These are phyloP conservation scores for Eupithecia dodoneata DNA, from an alignment of 2,888 invertebrate species.

Conservation along the genomic window DNA sequence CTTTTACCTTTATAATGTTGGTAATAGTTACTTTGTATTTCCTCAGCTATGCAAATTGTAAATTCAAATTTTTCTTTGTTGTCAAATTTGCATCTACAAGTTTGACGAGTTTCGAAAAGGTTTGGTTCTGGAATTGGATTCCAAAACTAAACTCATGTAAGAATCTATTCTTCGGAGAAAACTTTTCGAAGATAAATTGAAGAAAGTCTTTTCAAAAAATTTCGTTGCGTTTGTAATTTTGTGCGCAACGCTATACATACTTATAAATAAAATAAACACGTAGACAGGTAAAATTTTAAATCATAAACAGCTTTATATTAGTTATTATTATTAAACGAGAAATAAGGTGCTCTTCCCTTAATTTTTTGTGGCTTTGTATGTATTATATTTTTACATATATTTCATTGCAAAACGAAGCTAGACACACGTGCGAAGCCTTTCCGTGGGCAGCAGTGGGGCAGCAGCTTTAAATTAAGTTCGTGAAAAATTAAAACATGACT, in stretches of 20 bases:
- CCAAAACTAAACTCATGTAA: not conserved
- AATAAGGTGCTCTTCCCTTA: too few relatives aligned
- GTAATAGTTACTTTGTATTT: not conserved
- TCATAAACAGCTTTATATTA: too few relatives aligned
- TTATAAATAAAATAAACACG: too few relatives aligned
- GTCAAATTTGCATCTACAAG: not conserved
- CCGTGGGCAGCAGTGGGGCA: too few relatives aligned
- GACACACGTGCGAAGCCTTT: too few relatives aligned
- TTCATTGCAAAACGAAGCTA: too few relatives aligned
- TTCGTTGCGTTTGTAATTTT: not conserved
- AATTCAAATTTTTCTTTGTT: not conserved
- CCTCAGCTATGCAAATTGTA: not conserved
- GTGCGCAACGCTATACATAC: not conserved
- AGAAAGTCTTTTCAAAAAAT: not conserved
- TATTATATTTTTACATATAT: too few relatives aligned
- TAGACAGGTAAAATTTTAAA: too few relatives aligned
- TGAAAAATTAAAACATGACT: too few relatives aligned
- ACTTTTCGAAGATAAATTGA: not conserved
- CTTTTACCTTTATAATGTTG: not conserved
- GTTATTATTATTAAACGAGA: too few relatives aligned
- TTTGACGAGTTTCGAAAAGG: not conserved
- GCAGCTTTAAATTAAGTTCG: too few relatives aligned
- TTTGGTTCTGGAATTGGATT: not conserved
- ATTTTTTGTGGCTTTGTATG: too few relatives aligned
- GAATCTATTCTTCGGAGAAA: not conserved